These are phyloP conservation scores for Volucella bombylans DNA, from an alignment of 2,888 invertebrate genomes.

Conservation along the genomic window DNA sequence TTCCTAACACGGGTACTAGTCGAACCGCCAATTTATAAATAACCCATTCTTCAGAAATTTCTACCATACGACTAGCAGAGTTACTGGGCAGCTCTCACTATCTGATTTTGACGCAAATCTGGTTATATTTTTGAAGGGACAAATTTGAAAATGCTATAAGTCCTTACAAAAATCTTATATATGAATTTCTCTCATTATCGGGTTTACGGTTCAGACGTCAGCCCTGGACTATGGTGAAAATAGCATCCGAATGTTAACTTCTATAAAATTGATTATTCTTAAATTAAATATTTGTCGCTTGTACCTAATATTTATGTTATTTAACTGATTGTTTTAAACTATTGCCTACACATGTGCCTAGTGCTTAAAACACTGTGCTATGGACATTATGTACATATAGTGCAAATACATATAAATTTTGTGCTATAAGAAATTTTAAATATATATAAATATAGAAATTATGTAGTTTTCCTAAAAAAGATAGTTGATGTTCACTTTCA, in stretches of 20 bases:
- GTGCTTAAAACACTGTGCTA: constrained; percentile 38
- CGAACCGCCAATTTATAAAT: no score
- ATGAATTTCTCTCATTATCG: no score
- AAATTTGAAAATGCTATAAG: no score
- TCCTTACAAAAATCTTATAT: no score
- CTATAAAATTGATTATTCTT: neutral
- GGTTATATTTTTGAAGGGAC: no score
- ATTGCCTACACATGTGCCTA: constrained; percentile 7
- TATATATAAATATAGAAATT: neutral
- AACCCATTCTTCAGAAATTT: no score
- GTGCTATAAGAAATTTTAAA: neutral
- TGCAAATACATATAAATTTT: constrained; percentile 33
- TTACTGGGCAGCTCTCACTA: no score
- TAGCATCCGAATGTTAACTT: neutral
- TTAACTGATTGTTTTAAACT: neutral
- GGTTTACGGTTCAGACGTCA: no score
- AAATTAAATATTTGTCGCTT: neutral
- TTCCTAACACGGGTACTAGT: no score
- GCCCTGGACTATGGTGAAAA: no score
- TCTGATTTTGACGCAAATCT: no score
- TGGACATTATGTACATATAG: constrained; percentile 19
- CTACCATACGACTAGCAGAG: no score
- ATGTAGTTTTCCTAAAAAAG: neutral
- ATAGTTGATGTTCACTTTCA: constrained; percentile 25
- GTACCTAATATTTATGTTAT: constrained; percentile 48